Evolutionary conservation across 2,888 invertebrate genomes (phyloP).

Genomic region (Hoplodrina blanda): DNA sequence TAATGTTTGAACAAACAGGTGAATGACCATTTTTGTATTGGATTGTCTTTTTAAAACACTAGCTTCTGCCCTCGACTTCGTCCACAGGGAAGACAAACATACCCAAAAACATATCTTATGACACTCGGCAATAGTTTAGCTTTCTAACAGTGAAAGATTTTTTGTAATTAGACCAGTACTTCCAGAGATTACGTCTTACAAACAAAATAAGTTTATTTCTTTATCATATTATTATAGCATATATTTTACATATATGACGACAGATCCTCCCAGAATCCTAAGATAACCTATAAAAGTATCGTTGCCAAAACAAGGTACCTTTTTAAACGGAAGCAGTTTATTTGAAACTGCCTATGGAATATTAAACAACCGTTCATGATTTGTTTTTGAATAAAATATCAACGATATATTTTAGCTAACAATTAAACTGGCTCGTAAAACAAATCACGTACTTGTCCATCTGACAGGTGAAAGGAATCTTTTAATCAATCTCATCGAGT

Average conservation of each 20-base stretch:
- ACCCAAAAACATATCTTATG: too few species aligned
- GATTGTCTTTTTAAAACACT: background rate
- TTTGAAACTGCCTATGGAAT: background rate
- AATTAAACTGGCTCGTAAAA: constrained; percentile 34
- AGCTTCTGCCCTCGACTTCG: too few species aligned
- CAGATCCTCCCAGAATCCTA: background rate
- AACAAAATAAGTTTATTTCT: too few species aligned
- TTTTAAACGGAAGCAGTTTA: too few species aligned
- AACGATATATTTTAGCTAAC: constrained; percentile 32
- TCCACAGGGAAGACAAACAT: too few species aligned
- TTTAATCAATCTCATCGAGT: constrained; percentile 48
- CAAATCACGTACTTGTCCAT: constrained; percentile 30
- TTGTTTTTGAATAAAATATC: constrained; percentile 28
- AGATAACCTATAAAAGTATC: background rate
- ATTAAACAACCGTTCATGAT: background rate
- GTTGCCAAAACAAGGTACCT: background rate
- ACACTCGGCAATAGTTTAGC: too few species aligned
- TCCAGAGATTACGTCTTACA: too few species aligned
- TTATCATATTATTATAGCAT: too few species aligned
- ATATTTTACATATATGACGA: background rate
- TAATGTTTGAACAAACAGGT: background rate
- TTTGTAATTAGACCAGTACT: too few species aligned
- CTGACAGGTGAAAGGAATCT: constrained; percentile 54
- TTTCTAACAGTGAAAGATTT: too few species aligned
- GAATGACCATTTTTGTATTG: background rate